A percentile compares a stretch with the other conserved stretches of the same genome.
Evolutionary conservation across 37 sponge, comb jelly and placozoan genomes (phyloP).

Genomic region (Eunapius fragilis): DNA sequence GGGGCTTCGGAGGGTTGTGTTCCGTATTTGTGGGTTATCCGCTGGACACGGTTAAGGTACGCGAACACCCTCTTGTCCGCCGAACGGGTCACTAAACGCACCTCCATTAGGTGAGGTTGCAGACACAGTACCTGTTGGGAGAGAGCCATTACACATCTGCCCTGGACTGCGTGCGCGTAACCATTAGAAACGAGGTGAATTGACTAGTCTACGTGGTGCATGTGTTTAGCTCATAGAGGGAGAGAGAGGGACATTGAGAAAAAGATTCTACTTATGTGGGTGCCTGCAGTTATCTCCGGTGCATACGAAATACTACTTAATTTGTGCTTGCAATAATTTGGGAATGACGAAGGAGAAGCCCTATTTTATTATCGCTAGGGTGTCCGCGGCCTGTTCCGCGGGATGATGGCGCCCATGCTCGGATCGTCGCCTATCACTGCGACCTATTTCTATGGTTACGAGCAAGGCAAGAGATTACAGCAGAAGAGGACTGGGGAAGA

Average conservation of each 20-base stretch:
- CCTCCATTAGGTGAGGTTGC: slow-evolving; percentile 94
- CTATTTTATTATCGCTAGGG: slow-evolving; percentile 47
- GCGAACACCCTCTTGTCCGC: not conserved
- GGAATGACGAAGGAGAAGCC: too few relatives aligned
- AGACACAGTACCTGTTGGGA: too few relatives aligned
- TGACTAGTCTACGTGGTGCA: too few relatives aligned
- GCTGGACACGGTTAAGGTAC: slow-evolving; percentile 94
- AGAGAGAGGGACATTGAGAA: too few relatives aligned
- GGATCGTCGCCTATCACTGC: slow-evolving; percentile 93
- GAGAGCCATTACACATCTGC: slow-evolving; percentile 72
- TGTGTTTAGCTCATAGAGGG: too few relatives aligned
- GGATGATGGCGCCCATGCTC: slow-evolving; percentile 90
- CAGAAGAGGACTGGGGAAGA: slow-evolving; percentile 45
- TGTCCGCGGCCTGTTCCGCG: slow-evolving; percentile 87
- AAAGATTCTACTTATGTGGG: too few relatives aligned
- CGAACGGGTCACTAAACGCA: too few relatives aligned
- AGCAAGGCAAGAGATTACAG: slow-evolving; percentile 85
- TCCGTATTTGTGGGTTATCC: slow-evolving; percentile 89
- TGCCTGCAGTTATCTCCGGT: not conserved
- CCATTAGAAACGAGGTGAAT: slow-evolving; percentile 68
- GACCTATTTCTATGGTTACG: slow-evolving; percentile 92
- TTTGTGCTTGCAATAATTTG: too few relatives aligned
- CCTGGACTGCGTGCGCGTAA: slow-evolving; percentile 68
- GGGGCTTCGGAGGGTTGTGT: slow-evolving; percentile 92
- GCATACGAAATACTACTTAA: too few relatives aligned